Conservation (phyloP, 2,888 invertebrate species). For the Autographa pulchrina region DNA sequence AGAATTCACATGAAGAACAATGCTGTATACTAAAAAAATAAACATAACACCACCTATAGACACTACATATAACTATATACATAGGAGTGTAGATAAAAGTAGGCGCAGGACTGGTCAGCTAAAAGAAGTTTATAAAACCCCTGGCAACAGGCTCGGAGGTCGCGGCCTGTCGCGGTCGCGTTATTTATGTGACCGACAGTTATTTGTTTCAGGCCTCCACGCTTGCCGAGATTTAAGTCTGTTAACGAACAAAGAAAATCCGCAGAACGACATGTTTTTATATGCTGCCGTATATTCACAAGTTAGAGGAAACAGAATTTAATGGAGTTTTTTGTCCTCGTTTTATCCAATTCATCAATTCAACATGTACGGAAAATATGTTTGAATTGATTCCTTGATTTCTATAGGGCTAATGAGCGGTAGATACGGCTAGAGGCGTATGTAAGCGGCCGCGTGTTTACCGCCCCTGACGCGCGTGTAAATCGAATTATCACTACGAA, state of each 20-base stretch:
- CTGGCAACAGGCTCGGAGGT: background rate
- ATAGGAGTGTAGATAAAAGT: background rate
- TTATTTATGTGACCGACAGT: conserved; percentile 3
- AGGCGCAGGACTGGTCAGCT: background rate
- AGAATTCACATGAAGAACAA: too few species aligned
- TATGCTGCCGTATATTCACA: background rate
- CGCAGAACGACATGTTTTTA: background rate
- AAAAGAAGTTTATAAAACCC: conserved; percentile 3
- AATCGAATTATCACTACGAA: conserved; percentile 81
- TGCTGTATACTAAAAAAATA: too few species aligned
- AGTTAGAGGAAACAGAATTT: background rate
- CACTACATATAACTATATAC: too few species aligned
- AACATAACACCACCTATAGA: too few species aligned
- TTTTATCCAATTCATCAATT: conserved; percentile 20
- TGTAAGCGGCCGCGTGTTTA: conserved; percentile 67
- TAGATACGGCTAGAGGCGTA: conserved; percentile 47
- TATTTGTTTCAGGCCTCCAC: conserved; percentile 5
- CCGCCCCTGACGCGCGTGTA: conserved; percentile 68
- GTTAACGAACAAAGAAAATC: conserved; percentile 3
- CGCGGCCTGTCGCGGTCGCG: background rate
- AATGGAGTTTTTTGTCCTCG: conserved; percentile 39
- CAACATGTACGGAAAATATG: conserved; percentile 48
- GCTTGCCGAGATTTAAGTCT: background rate
- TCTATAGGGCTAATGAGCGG: conserved; percentile 66
- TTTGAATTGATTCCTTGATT: conserved; percentile 54